These are phyloP conservation scores for Rhyacophila evoluta DNA, from an alignment of 2,888 invertebrate species.

Conservation along the genomic window DNA sequence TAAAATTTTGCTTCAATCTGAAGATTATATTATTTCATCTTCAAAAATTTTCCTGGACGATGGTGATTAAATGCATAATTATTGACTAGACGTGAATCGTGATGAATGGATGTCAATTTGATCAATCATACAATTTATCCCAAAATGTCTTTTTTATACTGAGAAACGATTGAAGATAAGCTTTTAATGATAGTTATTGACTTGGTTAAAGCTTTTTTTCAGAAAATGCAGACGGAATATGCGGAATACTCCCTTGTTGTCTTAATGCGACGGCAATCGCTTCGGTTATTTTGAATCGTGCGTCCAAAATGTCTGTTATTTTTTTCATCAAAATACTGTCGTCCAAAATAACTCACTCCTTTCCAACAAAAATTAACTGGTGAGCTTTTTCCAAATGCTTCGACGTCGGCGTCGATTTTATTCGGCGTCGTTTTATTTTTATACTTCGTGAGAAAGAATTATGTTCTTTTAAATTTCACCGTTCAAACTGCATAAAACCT, in stretches of 20 bases:
- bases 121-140: too few relatives aligned
- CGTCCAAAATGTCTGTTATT: constrained; percentile 38
- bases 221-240: too few relatives aligned
- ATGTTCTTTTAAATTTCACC: background rate
- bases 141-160: too few relatives aligned
- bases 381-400: background rate
- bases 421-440: background rate
- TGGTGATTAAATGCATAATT: too few relatives aligned
- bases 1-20: too few relatives aligned
- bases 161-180: too few relatives aligned
- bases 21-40: too few relatives aligned
- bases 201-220: too few relatives aligned
- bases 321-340: constrained; percentile 43
- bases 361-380: constrained; percentile 5
- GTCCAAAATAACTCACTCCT: constrained; percentile 38
- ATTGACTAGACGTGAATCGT: too few relatives aligned
- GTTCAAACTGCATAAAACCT: background rate
- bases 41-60: too few relatives aligned
- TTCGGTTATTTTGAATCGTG: background rate
- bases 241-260: background rate
- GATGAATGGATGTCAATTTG: too few relatives aligned
- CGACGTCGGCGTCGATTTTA: background rate
- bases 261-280: constrained; percentile 20
- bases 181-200: too few relatives aligned
- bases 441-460: background rate